Evolutionary conservation across 2,888 invertebrate genomes (phyloP).

Genomic region (Acronicta leporina): DNA sequence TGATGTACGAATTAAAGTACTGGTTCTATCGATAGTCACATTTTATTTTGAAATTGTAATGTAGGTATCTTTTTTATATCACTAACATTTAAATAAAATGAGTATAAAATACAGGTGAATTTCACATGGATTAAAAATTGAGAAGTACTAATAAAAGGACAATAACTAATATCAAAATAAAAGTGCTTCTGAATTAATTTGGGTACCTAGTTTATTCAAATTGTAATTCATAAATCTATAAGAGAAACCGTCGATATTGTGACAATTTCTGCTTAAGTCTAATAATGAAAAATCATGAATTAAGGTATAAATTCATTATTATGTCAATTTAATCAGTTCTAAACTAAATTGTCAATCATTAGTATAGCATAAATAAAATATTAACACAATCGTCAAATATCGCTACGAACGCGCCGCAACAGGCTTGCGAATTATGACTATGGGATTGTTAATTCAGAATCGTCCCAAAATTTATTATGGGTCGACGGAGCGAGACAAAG

Average conservation of each 20-base stretch:
- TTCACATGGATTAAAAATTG: no score
- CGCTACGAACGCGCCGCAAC: constrained; percentile 71
- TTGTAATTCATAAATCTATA: no score
- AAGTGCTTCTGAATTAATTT: no score
- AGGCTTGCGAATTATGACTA: constrained; percentile 79
- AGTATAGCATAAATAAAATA: constrained; percentile 59
- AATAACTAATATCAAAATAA: no score
- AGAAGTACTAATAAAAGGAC: no score
- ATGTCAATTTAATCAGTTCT: constrained; percentile 7
- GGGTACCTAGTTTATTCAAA: no score
- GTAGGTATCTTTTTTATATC: not conserved
- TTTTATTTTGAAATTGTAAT: constrained; percentile 3
- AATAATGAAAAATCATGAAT: not conserved
- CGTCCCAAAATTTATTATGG: constrained; percentile 80
- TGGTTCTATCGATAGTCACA: constrained; percentile 53
- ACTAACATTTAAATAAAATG: no score
- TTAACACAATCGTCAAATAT: constrained; percentile 68
- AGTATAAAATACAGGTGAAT: no score
- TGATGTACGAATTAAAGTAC: constrained; percentile 54
- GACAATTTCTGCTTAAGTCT: no score
- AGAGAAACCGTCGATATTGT: no score
- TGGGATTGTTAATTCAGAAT: constrained; percentile 81
- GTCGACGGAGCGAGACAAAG: constrained; percentile 67
- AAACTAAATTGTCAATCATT: constrained; percentile 46
- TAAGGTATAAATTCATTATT: constrained; percentile 3